phyloP scores from a whole-genome alignment of 2,797 vertebrate genomes.

The Arrhamphus sclerolepis region DNA sequence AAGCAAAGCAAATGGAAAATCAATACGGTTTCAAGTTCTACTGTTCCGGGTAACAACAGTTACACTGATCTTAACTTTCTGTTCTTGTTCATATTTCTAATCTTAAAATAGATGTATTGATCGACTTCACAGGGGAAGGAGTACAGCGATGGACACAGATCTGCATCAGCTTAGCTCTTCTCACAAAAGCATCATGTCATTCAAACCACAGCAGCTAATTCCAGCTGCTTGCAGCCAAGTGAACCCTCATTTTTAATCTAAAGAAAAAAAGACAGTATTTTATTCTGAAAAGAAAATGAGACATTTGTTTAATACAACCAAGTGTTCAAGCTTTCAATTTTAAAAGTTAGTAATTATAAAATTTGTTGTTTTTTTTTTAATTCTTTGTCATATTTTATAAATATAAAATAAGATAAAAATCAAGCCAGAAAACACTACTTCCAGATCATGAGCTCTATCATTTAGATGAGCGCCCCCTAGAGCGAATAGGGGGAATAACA shows the following conservation, averaged over 20 bases:
- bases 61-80: conserved; percentile 16
- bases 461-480: conserved; percentile 30
- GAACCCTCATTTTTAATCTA: neutral
- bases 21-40: neutral
- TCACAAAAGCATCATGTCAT: neutral
- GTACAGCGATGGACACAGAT: conserved; percentile 15
- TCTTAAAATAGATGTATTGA: conserved; percentile 56
- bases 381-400: too few relatives aligned
- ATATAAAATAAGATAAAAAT: too few relatives aligned
- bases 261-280: neutral
- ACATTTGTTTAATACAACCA: too few relatives aligned
- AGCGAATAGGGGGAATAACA: conserved; percentile 2
- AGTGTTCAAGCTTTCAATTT: too few relatives aligned
- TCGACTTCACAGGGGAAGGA: conserved; percentile 23
- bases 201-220: neutral
- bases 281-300: too few relatives aligned
- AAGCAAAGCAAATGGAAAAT: neutral
- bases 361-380: too few relatives aligned
- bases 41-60: conserved; percentile 2
- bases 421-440: neutral
- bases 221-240: neutral
- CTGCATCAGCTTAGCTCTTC: neutral
- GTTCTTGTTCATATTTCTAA: conserved; percentile 37
- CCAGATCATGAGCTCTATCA: neutral
- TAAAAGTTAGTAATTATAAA: too few relatives aligned